A percentile compares a stretch with the other conserved stretches of the same genome.
phyloP scores from a whole-genome alignment of 1,140 invertebrate species.

The Drosophila pallidifrons region DNA sequence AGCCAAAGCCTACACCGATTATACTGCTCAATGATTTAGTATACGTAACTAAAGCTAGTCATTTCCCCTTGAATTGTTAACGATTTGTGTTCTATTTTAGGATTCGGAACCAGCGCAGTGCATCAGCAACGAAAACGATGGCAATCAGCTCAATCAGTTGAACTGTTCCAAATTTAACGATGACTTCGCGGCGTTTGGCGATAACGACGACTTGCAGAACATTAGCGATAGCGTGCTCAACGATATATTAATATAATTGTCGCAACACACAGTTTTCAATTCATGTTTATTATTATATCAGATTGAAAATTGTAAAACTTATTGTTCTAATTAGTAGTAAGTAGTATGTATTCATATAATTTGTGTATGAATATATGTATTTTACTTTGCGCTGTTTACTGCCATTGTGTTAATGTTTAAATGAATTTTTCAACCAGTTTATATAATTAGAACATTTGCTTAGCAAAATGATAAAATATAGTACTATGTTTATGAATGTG shows the following conservation, averaged over 20 bases:
- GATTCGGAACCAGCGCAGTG: constrained; percentile 12
- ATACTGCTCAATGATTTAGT: constrained; percentile 61
- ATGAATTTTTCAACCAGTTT: constrained; percentile 8
- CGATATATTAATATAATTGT: constrained; percentile 62
- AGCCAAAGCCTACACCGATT: constrained; percentile 35
- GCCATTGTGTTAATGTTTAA: constrained; percentile 9
- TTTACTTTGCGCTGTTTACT: constrained; percentile 29
- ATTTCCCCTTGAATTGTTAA: background rate
- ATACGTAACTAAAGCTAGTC: constrained; percentile 33
- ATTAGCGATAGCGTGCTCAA: constrained; percentile 77
- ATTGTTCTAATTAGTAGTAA: constrained; percentile 16
- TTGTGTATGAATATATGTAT: background rate
- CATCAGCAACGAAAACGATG: constrained; percentile 37
- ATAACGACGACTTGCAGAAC: constrained; percentile 62
- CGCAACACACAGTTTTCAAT: background rate
- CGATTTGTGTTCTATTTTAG: constrained; percentile 21
- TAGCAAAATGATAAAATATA: constrained; percentile 10
- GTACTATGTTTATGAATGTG: background rate
- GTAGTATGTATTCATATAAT: constrained; percentile 4
- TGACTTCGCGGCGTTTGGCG: constrained; percentile 9
- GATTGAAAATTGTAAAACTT: constrained; percentile 30
- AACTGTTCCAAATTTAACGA: constrained; percentile 33
- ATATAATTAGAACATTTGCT: constrained; percentile 19
- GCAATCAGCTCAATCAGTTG: constrained; percentile 21
- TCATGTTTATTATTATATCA: constrained; percentile 16